phyloP scores from a whole-genome alignment of 2,888 invertebrate genomes.

The Dolomedes plantarius region DNA sequence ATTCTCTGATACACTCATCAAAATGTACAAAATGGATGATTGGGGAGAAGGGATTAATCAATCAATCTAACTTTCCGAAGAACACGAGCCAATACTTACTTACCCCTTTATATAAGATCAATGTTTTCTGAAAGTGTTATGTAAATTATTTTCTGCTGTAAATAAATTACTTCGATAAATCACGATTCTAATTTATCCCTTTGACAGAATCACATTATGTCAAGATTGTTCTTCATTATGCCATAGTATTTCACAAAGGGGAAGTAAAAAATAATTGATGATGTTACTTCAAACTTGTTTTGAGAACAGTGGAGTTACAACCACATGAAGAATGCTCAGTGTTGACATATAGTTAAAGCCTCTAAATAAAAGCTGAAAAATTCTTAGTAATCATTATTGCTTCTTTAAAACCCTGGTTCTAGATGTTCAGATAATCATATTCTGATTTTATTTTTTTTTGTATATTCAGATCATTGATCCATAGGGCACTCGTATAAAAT shows the following conservation, averaged over 20 bases:
- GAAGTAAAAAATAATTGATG: not conserved
- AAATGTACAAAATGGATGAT: not conserved
- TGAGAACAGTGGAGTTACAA: not conserved
- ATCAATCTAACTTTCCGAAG: not conserved
- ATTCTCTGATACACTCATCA: not conserved
- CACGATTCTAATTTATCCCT: not conserved
- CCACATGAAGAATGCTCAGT: too few relatives aligned
- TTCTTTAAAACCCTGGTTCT: too few relatives aligned
- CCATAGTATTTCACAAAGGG: not conserved
- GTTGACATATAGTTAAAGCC: too few relatives aligned
- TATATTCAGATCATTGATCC: too few relatives aligned
- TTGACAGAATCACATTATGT: not conserved
- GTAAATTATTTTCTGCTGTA: not conserved
- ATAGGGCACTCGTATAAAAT: too few relatives aligned
- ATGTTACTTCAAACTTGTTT: not conserved
- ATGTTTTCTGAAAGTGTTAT: not conserved
- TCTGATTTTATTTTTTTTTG: too few relatives aligned
- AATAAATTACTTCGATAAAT: constrained; percentile 1
- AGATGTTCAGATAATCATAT: too few relatives aligned
- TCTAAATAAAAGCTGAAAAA: too few relatives aligned
- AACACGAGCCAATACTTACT: not conserved
- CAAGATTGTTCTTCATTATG: not conserved
- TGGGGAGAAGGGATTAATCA: not conserved
- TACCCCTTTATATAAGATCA: not conserved
- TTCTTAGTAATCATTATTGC: too few relatives aligned